Base-by-base conservation (phyloP, 2,888 invertebrate genomes). In the Melinaea marsaeus region DNA sequence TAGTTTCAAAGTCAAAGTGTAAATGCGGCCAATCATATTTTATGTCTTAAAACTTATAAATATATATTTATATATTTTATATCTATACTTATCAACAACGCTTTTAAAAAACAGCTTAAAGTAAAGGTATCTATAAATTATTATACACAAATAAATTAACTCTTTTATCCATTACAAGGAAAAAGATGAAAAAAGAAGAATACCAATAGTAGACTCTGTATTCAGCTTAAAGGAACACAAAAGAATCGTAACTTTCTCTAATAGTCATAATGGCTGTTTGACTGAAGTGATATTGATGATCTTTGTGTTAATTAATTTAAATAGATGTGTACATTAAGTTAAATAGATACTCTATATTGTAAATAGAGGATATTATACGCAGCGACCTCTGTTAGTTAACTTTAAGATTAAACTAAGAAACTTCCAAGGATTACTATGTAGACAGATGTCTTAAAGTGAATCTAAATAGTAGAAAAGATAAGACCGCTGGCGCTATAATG, bases 261-360 rank as follows among this genome's bases (percentile, higher is more conserved):
- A 11, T 46, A 46, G 13, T 46, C n/a, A 46, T 46, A 46, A 46
- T 46, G 46, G 46, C 46, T n/a, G 11, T 46, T 46, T 13, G n/a
- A n/a, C n/a, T n/a, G 46, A 46, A 46, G 46, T 46, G 46, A n/a
- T 46, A 46, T 46, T 46, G 46, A 46, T 46, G 46, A 46, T 46
- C 22, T 46, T 46, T 9, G 13, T n/a, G 1, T 22, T 22, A 22
- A 22, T 22, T 22, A 22, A 22, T 0, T 22, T 22, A 22, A 22
- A 22, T 22, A 22, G 22, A 22, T 22, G 22, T 22, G 0, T 22
- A 22, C 22, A 22, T 22, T 22, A 22, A 22, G 22, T 22, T 22
- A 22, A 22, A 22, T 22, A 22, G 22, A 22, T 22, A 22, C 22
- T 22, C 22, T 22, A 22, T 22, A 22, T 22, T 22, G 22, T 22